Conservation (phyloP, 2,113 vertebrate species). For the Chlamydotis undulata region DNA sequence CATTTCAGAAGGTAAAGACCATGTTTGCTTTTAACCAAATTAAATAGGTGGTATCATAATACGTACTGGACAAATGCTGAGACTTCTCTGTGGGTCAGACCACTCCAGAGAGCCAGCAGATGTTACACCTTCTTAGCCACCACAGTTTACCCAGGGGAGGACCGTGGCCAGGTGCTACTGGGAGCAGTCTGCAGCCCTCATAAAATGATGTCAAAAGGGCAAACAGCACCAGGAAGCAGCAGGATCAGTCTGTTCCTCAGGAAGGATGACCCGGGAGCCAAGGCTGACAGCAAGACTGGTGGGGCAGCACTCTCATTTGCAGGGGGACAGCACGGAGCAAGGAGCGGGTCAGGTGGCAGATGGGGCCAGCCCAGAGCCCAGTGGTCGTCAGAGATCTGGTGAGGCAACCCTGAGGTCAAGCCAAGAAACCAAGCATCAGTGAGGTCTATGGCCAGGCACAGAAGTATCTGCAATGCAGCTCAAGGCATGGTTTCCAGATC, state of each 20-base stretch:
- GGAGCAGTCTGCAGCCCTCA: fast-evolving
- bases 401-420: background rate
- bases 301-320: background rate
- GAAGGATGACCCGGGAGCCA: background rate
- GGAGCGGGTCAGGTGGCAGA: fast-evolving
- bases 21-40: background rate
- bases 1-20: background rate
- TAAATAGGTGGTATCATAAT: background rate
- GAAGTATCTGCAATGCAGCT: background rate
- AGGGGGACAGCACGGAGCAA: fast-evolving
- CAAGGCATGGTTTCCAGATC: background rate
- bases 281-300: background rate
- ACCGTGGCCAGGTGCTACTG: fast-evolving
- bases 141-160: fast-evolving
- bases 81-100: fast-evolving
- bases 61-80: fast-evolving
- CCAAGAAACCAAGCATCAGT: background rate
- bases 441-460: fast-evolving
- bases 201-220: background rate
- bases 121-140: too few relatives aligned
- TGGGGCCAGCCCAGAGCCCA: background rate
- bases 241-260: background rate
- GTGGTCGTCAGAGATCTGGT: fast-evolving
- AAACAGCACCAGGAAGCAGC: background rate
- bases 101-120: background rate